Conservation (phyloP, 2,888 invertebrate species). For the Orthosia cruda region DNA sequence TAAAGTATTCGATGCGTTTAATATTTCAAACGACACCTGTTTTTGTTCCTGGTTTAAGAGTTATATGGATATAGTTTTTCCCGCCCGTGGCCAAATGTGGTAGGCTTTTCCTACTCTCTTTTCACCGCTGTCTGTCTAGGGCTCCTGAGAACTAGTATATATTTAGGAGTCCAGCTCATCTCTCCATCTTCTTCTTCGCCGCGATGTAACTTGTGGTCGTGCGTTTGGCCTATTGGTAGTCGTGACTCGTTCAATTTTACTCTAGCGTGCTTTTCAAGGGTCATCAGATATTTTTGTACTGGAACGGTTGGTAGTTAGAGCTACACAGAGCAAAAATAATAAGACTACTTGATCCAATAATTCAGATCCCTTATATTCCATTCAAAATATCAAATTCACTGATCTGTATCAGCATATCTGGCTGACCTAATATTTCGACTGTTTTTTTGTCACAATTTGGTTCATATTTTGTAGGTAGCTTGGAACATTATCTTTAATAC, state of each 20-base stretch:
- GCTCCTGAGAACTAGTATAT: not conserved
- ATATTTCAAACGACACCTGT: not conserved
- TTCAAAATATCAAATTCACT: constrained; percentile 4
- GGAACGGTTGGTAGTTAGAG: too few relatives aligned
- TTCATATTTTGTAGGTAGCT: not conserved
- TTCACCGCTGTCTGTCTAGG: not conserved
- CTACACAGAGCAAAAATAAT: not conserved
- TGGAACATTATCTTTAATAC: constrained; percentile 2
- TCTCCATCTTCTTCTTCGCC: not conserved
- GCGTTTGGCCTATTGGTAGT: not conserved
- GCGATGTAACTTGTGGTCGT: not conserved
- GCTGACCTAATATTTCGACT: constrained; percentile 16
- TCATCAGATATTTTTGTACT: too few relatives aligned
- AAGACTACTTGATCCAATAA: not conserved
- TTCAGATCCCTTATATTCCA: not conserved
- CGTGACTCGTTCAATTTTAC: not conserved
- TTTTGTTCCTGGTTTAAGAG: not conserved
- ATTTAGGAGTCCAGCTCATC: not conserved
- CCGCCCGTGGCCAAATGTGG: not conserved
- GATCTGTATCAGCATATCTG: not conserved
- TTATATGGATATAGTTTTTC: too few relatives aligned
- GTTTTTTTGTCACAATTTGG: not conserved
- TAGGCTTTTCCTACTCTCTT: not conserved
- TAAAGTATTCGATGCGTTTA: not conserved
- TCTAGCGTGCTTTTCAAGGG: not conserved